Percentiles rank a stretch among this genome's conserved stretches.
These are phyloP conservation scores for Eurosta solidaginis DNA, from an alignment of 1,140 invertebrate species.

Conservation along the genomic window DNA sequence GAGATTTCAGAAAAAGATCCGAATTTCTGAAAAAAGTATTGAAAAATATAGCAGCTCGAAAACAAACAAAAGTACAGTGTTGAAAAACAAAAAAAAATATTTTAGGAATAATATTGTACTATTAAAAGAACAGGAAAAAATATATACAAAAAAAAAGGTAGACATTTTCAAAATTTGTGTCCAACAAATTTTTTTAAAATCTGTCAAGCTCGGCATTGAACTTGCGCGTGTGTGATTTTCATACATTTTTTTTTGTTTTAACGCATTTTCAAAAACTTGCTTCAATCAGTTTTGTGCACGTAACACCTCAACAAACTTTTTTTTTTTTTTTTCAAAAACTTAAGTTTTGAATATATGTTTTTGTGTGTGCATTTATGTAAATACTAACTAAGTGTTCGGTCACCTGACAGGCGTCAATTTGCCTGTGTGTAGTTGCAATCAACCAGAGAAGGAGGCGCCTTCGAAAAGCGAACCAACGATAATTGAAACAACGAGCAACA, in stretches of 20 bases:
- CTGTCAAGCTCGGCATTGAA: neutral
- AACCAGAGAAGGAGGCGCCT: neutral
- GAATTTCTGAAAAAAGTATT: too few relatives aligned
- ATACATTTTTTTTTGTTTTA: neutral
- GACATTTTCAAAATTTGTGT: neutral
- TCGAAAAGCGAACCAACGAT: neutral
- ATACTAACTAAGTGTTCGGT: neutral
- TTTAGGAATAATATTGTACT: neutral
- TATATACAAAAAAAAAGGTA: too few relatives aligned
- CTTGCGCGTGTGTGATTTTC: neutral
- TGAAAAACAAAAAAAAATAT: neutral
- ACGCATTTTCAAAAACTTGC: neutral
- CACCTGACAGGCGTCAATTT: slow-evolving; percentile 13
- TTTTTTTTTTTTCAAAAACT: neutral
- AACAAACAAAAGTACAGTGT: neutral
- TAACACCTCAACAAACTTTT: neutral
- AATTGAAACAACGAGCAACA: neutral
- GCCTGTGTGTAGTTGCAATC: neutral
- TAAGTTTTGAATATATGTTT: too few relatives aligned
- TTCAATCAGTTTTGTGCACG: neutral
- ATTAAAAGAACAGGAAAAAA: too few relatives aligned
- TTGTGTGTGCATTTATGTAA: neutral
- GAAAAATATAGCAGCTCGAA: neutral
- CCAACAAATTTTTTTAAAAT: neutral
- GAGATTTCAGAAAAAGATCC: too few relatives aligned